Base-by-base conservation (phyloP, 2,797 vertebrate genomes). In the Taenioides sp. region DNA sequence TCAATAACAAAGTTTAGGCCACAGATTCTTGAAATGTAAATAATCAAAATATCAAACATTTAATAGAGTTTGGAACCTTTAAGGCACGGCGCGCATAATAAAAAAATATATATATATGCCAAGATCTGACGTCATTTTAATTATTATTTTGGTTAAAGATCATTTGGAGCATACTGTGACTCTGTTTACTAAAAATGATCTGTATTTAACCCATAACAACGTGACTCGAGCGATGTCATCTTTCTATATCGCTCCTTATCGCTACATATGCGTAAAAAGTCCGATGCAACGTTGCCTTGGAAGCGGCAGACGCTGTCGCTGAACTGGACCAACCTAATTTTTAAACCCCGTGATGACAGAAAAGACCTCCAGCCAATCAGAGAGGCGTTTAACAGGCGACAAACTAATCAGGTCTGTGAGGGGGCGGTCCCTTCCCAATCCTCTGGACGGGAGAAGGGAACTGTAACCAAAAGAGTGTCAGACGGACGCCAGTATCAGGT, bases 261-360 rank as follows among this genome's bases (percentile, higher is more conserved):
- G 57, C 43, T 2, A 25, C 52, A 55, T 17, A 47, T 25, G 67
- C 80, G 77, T 76, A 77, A 31, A 34, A 67, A 25, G 61, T 67
- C 58, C 55, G 75, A 77, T 77, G 74, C 58, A 68, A 91, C 81
- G 91, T 93, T 94, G 92, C 93, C 87, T 81, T 92, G 92, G 90
- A 89, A 93, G 87, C 92, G 88, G 85, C 90, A 87, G 90, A 93
- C 91, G 92, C 93, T 87, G 31, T 23, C 76, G 80, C 49, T 65
- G 71, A 76, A 17, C 22, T 64, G 60, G 84, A 85, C 83, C 90
- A 91, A 92, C 87, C 91, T 84, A 89, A 67, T 73, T 0, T 72
- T 63, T 66, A 67, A 84, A 77, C 34, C 60, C 59, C 43, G 23
- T 20, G 60, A 18, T 90, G 88, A 94, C 58, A 0, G 91, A 92